Evolutionary conservation across 2,888 invertebrate genomes (phyloP), one percentile per base, ranked within the genome.

Genomic region (Macrophya alboannulata): DNA sequence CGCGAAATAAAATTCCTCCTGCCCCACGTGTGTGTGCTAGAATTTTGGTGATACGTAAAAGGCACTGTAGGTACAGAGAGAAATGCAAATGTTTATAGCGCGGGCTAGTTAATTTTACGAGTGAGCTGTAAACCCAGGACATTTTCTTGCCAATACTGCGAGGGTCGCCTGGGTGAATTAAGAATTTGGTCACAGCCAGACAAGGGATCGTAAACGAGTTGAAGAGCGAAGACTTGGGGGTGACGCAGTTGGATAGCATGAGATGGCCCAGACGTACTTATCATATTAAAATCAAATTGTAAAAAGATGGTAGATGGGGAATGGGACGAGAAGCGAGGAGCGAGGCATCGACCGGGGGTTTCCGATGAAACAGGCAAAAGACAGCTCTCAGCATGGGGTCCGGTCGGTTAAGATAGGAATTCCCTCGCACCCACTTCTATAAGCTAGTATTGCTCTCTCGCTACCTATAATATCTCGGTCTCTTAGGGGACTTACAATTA

Each of bases 281-380:
- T 81, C 81, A 9, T 81, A 81, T 81, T 59, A 62, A 81, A 25
- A 81, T 81, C 81, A 62, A 81, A 81, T 81, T 62, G 81, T 81
- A 43, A 21, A 31, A 62, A 62, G 81, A 81, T 62, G 62, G 59
- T n/a, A 62, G 62, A 81, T 51, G 17, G 48, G 17, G 77, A n/a
- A 51, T 31, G 62, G 62, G 15, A 21, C 8, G 45, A 37, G 74
- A 45, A 31, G n/a, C 21, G 21, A 43, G 59, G 9, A 81, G 81
- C 62, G 12, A 59, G 62, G 43, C 6, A 81, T 81, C 81, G 81
- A 81, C 81, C 31, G 62, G 62, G 62, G 43, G 43, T 37, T 81
- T 81, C 62, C 43, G 59, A 62, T 81, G 48, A 62, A 81, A 81
- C 43, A 21, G 81, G 81, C 43, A 81, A 81, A 81, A 21, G 81